These are phyloP conservation scores for Lutjanus campechanus DNA, from an alignment of 2,797 vertebrate genomes.

Conservation along the genomic window DNA sequence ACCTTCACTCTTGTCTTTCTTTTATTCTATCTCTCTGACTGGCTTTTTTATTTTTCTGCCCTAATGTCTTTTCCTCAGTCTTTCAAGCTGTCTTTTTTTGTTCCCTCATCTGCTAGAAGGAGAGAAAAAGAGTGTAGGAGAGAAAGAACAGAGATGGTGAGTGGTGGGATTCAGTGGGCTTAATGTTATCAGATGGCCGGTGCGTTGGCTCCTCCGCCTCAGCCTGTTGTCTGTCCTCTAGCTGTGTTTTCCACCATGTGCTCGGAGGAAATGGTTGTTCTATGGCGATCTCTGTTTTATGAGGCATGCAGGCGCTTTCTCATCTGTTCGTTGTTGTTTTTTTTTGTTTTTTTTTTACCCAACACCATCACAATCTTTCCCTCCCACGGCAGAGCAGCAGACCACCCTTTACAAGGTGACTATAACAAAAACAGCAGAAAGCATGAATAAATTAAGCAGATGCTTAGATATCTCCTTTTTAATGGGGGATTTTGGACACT, in stretches of 20 bases:
- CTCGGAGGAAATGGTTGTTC: conserved; percentile 78
- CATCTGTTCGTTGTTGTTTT: conserved; percentile 72
- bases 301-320: conserved; percentile 81
- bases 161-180: conserved; percentile 67
- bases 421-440: conserved; percentile 65
- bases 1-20: conserved; percentile 53
- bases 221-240: conserved; percentile 78
- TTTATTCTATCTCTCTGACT: conserved; percentile 22
- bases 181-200: conserved; percentile 80
- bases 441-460: conserved; percentile 75
- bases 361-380: conserved; percentile 51
- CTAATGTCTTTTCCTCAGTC: conserved; percentile 26
- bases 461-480: conserved; percentile 54
- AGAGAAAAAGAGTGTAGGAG: conserved; percentile 30
- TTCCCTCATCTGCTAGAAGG: conserved; percentile 16
- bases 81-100: conserved; percentile 21
- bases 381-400: conserved; percentile 62
- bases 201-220: conserved; percentile 68
- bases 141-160: conserved; percentile 21
- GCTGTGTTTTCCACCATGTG: conserved; percentile 75
- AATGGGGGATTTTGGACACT: conserved; percentile 13
- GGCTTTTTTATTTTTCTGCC: conserved; percentile 29
- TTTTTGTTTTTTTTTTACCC: conserved; percentile 57
- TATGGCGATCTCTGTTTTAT: conserved; percentile 81
- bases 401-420: conserved; percentile 71